These are phyloP conservation scores for Himalopsyche tibetana DNA, from an alignment of 2,888 invertebrate species.

Conservation along the genomic window DNA sequence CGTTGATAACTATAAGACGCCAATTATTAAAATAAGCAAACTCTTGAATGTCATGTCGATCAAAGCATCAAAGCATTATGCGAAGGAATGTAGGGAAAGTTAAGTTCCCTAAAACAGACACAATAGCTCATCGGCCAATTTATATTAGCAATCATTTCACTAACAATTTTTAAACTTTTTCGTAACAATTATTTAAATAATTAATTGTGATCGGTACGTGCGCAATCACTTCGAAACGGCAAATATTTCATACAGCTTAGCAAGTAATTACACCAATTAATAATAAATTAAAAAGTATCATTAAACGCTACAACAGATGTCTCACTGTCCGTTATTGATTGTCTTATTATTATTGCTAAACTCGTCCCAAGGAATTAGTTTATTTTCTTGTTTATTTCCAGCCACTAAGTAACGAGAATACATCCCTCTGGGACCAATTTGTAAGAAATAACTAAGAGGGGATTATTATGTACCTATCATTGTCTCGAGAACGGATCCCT, in stretches of 20 bases:
- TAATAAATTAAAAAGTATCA: not conserved
- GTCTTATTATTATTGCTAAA: not conserved
- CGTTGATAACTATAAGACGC: too few species aligned
- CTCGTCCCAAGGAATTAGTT: conserved; percentile 43
- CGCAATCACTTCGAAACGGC: not conserved
- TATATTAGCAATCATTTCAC: too few species aligned
- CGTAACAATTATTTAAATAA: too few species aligned
- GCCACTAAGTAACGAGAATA: conserved; percentile 49
- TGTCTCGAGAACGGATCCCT: not conserved
- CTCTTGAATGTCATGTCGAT: too few species aligned
- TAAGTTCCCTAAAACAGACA: too few species aligned
- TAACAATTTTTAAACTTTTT: too few species aligned
- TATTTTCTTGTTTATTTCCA: conserved; percentile 52
- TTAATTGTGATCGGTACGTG: too few species aligned
- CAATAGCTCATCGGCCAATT: too few species aligned
- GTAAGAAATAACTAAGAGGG: conserved; percentile 18
- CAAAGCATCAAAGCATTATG: too few species aligned
- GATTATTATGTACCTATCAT: conserved; percentile 34
- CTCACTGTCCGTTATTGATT: not conserved
- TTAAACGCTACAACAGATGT: not conserved
- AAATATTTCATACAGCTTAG: not conserved
- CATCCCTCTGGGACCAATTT: conserved; percentile 60
- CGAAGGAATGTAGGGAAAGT: too few species aligned
- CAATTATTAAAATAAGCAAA: too few species aligned
- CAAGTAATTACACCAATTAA: conserved; percentile 24